Evolutionary conservation across 2,113 vertebrate genomes (phyloP), one percentile per base, ranked within the genome.

Genomic region (Ameiurus melas): DNA sequence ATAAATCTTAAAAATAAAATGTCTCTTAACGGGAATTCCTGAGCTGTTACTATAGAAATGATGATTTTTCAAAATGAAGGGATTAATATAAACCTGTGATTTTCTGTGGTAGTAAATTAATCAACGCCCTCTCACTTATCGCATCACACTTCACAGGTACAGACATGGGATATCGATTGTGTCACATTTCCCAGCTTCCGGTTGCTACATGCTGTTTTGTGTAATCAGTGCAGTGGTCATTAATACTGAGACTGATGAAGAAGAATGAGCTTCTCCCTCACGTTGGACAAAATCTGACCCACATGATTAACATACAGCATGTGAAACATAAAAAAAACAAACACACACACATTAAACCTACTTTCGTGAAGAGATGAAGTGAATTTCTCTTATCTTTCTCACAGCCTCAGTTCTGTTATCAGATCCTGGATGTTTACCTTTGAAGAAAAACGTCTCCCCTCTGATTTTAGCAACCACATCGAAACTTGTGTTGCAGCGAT

Each of bases 391-490:
- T 33, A 30, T 64, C 0, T n/a, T 16, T 33, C 5, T 71, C 1
- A 71, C 30, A 71, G 13, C 68, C 5, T 36, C 68, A 36, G 68
- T 17, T 71, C 16, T 36, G 5, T 70, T 51, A 33, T 53, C 22
- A 55, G 22, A 75, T 6, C 25, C 9, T 43, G 36, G 25, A 27
- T 1, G 71, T 91, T 85, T 82, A 95, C 96, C 96, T 95, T 95
- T 96, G 85, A 96, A 96, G 89, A 96, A 96, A 90, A 96, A 96
- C 0, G 90, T 95, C 77, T 96, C 95, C 64, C 95, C 95, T 84
- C 95, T 82, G 84, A 96, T 96, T 88, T 92, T 93, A 55, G 95
- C 91, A 71, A 95, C 94, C n/a, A 93, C 93, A 79, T 96, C 95
- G 57, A 96, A 94, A 89, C 89, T 95, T 90, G 92, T 93, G 87